phyloP scores from a whole-genome alignment of 2,888 invertebrate species.

The Temnothorax ravouxi region DNA sequence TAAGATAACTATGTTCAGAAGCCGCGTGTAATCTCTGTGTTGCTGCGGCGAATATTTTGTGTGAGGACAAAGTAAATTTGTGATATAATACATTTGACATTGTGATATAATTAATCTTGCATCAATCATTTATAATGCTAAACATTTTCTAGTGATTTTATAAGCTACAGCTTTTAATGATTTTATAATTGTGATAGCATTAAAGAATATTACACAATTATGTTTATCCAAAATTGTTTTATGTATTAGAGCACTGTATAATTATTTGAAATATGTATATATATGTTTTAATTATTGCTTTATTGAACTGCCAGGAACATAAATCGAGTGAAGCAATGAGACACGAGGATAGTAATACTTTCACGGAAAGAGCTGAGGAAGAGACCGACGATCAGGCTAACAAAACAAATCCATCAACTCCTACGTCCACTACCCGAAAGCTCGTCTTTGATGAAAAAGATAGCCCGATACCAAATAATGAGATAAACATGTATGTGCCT shows the following conservation, averaged over 20 bases:
- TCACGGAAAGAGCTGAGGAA: background rate
- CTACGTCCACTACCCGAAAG: conserved; percentile 75
- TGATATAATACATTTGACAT: background rate
- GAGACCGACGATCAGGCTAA: background rate
- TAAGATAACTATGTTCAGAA: conserved; percentile 56
- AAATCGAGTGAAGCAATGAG: background rate
- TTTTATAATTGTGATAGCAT: background rate
- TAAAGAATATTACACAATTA: background rate
- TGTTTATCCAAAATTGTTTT: background rate
- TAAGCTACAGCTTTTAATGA: background rate
- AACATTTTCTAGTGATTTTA: background rate
- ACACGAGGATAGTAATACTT: background rate
- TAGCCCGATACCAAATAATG: conserved; percentile 74
- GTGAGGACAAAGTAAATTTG: background rate
- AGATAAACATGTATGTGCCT: conserved; percentile 76
- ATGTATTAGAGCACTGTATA: background rate
- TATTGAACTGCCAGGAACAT: conserved; percentile 22
- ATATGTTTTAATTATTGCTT: no score
- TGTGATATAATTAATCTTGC: background rate
- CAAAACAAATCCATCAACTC: background rate
- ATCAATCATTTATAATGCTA: background rate
- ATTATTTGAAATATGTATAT: no score
- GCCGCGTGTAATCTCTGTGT: background rate
- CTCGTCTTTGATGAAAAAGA: conserved; percentile 78
- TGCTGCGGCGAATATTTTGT: background rate